Evolutionary conservation across 2,113 vertebrate genomes (phyloP).

Genomic region (Triplophysa siluroides): DNA sequence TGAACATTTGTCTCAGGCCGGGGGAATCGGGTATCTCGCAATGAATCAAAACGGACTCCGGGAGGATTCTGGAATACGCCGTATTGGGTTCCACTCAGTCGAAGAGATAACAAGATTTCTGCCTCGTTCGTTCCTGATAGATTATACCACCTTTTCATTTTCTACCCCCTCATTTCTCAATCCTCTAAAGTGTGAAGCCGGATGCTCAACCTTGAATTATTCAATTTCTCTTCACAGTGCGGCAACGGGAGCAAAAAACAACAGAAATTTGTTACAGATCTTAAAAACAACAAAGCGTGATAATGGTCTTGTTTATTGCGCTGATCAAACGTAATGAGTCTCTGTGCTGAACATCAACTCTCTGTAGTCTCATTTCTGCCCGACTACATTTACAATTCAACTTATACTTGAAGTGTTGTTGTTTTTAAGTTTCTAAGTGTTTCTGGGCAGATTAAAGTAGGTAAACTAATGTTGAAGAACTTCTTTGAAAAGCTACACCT

Average conservation of each 20-base stretch:
- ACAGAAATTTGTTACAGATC: conserved; percentile 65
- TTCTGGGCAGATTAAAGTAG: conserved; percentile 21
- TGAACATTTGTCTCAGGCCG: no score
- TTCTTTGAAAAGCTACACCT: neutral
- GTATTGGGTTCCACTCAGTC: conserved; percentile 15
- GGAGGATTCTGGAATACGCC: neutral
- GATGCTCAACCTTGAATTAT: conserved; percentile 74
- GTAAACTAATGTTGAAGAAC: neutral
- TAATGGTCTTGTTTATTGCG: conserved; percentile 73
- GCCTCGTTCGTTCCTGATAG: conserved; percentile 55
- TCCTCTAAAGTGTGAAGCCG: conserved; percentile 58
- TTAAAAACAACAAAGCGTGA: conserved; percentile 70
- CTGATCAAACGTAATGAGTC: conserved; percentile 74
- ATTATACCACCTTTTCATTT: conserved; percentile 69
- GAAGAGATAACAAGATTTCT: conserved; percentile 51
- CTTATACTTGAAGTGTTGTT: conserved; percentile 43
- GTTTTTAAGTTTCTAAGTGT: neutral
- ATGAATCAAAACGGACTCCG: neutral
- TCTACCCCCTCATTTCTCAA: conserved; percentile 62
- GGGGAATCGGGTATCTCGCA: no score
- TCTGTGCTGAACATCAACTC: conserved; percentile 64
- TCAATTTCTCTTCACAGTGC: conserved; percentile 49
- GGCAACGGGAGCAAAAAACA: conserved; percentile 54
- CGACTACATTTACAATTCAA: conserved; percentile 68
- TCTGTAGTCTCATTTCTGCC: conserved; percentile 67